These are phyloP conservation scores for Andrena dorsata DNA, from an alignment of 2,888 invertebrate species.

Conservation along the genomic window DNA sequence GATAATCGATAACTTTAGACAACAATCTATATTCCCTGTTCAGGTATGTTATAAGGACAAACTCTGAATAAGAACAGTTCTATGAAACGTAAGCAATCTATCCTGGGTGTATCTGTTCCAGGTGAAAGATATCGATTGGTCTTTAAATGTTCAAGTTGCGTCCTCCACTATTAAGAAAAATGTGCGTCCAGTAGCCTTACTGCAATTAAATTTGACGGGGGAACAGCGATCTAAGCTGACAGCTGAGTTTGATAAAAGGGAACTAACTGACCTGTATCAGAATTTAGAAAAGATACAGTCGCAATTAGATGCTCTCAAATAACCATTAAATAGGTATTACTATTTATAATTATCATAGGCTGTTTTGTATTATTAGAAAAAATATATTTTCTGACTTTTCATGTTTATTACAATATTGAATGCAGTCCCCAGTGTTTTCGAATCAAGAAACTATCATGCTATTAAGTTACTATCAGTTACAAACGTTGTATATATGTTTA, in stretches of 20 bases:
- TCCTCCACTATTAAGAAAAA: conserved; percentile 78
- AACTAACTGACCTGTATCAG: conserved; percentile 76
- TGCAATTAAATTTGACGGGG: conserved; percentile 78
- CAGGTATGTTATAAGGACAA: conserved; percentile 71
- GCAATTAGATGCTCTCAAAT: conserved; percentile 80
- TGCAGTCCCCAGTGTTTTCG: not conserved
- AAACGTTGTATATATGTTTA: conserved; percentile 2
- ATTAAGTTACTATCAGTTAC: too few relatives aligned
- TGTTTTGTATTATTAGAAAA: conserved; percentile 39
- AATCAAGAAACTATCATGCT: not conserved
- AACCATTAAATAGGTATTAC: conserved; percentile 28
- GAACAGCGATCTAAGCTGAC: conserved; percentile 73
- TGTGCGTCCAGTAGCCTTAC: conserved; percentile 75
- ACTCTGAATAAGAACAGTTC: not conserved
- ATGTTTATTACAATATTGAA: conserved; percentile 23
- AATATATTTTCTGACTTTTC: conserved; percentile 54
- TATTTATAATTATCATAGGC: conserved; percentile 39
- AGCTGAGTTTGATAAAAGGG: conserved; percentile 78
- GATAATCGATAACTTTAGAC: conserved; percentile 76
- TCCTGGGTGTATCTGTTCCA: conserved; percentile 34
- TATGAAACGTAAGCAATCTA: not conserved
- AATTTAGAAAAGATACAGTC: conserved; percentile 80
- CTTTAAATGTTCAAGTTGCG: conserved; percentile 78
- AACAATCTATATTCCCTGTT: conserved; percentile 79
- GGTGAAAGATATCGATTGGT: conserved; percentile 80